A percentile compares a stretch with the other conserved stretches of the same genome.
Evolutionary conservation across 2,113 vertebrate species (phyloP).

Genomic region (Platycercus adscitus): DNA sequence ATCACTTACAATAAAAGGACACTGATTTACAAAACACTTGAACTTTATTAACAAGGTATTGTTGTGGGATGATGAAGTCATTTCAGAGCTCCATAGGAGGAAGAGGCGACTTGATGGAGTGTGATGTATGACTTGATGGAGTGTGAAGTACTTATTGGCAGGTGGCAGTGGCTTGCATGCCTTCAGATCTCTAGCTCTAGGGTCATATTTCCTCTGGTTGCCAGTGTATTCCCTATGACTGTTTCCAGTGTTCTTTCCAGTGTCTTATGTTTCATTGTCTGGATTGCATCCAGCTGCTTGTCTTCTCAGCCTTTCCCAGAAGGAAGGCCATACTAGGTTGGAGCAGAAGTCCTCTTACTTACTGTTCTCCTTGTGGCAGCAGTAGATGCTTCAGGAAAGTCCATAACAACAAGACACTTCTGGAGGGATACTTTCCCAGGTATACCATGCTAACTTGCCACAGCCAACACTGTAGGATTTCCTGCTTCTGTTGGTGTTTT

Average conservation of each 20-base stretch:
- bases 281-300: not conserved
- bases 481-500: not conserved
- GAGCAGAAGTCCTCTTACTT: not conserved
- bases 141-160: not conserved
- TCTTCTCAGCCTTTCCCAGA: not conserved
- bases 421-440: not conserved
- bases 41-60: constrained; percentile 28
- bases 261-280: not conserved
- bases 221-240: not conserved
- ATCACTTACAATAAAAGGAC: constrained; percentile 21
- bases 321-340: not conserved
- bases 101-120: not conserved
- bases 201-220: not conserved
- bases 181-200: not conserved
- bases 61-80: not conserved
- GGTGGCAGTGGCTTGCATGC: not conserved
- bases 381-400: not conserved
- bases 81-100: not conserved
- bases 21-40: constrained; percentile 26
- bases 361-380: not conserved
- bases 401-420: not conserved
- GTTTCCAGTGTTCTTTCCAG: not conserved
- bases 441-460: not conserved
- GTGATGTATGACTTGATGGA: not conserved
- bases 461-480: not conserved